Percentiles rank a stretch among this genome's conserved stretches.
These are phyloP conservation scores for Dicycla oo DNA, from an alignment of 2,888 invertebrate genomes.

Conservation along the genomic window DNA sequence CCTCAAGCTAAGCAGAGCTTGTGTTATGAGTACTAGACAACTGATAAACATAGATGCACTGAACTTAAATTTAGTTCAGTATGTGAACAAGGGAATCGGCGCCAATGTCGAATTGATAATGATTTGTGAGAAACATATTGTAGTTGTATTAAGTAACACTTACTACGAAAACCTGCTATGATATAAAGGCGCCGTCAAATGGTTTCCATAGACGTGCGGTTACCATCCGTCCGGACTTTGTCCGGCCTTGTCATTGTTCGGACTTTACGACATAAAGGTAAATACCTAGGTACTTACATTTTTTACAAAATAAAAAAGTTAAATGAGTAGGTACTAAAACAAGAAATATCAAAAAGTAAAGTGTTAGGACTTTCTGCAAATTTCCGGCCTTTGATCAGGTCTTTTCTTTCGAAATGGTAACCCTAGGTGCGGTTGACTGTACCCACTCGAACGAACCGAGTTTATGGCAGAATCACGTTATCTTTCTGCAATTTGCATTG, in stretches of 20 bases:
- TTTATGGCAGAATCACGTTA: conserved; percentile 32
- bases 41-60: no score
- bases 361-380: neutral
- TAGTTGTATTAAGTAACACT: no score
- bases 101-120: conserved; percentile 30
- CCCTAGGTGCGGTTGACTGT: neutral
- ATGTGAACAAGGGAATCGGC: no score
- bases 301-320: no score
- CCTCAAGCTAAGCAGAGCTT: no score
- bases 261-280: neutral
- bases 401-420: neutral
- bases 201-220: neutral
- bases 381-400: neutral
- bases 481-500: conserved; percentile 27
- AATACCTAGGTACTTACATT: no score
- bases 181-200: neutral
- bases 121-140: neutral
- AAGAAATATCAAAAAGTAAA: neutral
- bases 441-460: conserved; percentile 5
- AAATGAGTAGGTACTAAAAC: no score
- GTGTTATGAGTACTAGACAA: no score
- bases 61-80: no score
- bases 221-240: neutral
- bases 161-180: neutral
- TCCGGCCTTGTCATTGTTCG: neutral